phyloP scores from a whole-genome alignment of 2,888 invertebrate species.

The Eristalis tenax region DNA sequence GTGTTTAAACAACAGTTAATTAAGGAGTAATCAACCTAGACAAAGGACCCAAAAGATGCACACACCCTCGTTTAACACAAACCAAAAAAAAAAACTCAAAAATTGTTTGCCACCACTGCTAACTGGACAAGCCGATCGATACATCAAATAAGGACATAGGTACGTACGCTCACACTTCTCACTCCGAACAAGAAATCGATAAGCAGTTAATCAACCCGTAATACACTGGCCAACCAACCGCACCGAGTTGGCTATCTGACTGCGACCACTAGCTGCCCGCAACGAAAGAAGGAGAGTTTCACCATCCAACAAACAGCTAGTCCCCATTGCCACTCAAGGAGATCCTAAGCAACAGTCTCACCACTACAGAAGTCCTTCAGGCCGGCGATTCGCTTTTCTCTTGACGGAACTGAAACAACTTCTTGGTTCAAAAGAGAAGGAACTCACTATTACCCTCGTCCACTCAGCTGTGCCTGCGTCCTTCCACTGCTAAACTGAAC shows the following conservation, averaged over 20 bases:
- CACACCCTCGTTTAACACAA: too few relatives aligned
- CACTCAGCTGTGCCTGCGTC: conserved; percentile 27
- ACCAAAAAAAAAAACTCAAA: too few relatives aligned
- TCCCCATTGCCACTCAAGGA: too few relatives aligned
- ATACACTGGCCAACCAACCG: background rate
- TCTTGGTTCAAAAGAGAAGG: conserved; percentile 3
- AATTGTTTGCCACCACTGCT: background rate
- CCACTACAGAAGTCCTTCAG: background rate
- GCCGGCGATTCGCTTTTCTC: background rate
- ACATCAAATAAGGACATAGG: background rate
- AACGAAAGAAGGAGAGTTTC: background rate
- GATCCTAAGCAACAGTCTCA: conserved; percentile 13
- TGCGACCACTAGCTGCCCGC: background rate
- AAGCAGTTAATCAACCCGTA: background rate
- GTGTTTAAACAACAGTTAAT: too few relatives aligned
- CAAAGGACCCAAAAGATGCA: too few relatives aligned
- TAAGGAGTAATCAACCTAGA: too few relatives aligned
- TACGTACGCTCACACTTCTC: background rate
- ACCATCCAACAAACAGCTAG: background rate
- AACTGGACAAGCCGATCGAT: background rate
- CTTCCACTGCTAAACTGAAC: conserved; percentile 47
- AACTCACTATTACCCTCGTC: conserved; percentile 2
- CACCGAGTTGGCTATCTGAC: background rate
- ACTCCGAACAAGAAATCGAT: background rate
- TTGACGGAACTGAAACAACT: background rate